Evolutionary conservation across 2,888 invertebrate genomes (phyloP).

Genomic region (Trilocha varians): DNA sequence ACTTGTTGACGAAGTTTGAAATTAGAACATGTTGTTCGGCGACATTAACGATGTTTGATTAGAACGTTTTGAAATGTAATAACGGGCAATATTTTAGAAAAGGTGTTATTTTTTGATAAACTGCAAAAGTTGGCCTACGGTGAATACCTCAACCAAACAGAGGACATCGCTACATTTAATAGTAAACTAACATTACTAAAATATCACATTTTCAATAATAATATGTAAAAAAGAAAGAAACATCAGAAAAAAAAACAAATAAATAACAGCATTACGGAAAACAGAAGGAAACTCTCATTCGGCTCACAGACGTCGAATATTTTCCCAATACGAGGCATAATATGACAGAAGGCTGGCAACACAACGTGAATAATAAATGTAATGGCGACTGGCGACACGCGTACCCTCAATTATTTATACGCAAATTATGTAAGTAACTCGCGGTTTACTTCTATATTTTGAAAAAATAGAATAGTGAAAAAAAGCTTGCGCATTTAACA

Average conservation of each 20-base stretch:
- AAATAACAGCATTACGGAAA: constrained; percentile 12
- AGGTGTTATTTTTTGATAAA: no score
- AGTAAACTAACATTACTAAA: no score
- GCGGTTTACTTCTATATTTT: constrained; percentile 25
- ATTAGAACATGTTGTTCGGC: not conserved
- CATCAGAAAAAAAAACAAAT: constrained; percentile 16
- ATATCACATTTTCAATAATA: no score
- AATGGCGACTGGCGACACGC: constrained; percentile 40
- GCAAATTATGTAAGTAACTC: constrained; percentile 60
- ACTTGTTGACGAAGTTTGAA: constrained; percentile 13
- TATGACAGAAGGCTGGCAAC: constrained; percentile 67
- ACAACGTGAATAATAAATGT: constrained; percentile 65
- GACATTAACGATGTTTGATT: not conserved
- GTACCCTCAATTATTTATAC: constrained; percentile 65
- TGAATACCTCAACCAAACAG: no score
- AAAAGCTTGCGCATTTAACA: no score
- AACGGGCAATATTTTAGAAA: no score
- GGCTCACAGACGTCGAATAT: constrained; percentile 57
- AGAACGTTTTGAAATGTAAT: no score
- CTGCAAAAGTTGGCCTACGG: no score
- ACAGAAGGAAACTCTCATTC: constrained; percentile 33
- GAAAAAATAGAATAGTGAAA: no score
- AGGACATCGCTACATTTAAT: no score
- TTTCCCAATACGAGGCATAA: constrained; percentile 63
- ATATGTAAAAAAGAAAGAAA: not conserved